Percentiles rank a stretch among this genome's conserved stretches.
These are phyloP conservation scores for Phalacrocorax brasilianus DNA, from an alignment of 2,113 vertebrate genomes.

Conservation along the genomic window DNA sequence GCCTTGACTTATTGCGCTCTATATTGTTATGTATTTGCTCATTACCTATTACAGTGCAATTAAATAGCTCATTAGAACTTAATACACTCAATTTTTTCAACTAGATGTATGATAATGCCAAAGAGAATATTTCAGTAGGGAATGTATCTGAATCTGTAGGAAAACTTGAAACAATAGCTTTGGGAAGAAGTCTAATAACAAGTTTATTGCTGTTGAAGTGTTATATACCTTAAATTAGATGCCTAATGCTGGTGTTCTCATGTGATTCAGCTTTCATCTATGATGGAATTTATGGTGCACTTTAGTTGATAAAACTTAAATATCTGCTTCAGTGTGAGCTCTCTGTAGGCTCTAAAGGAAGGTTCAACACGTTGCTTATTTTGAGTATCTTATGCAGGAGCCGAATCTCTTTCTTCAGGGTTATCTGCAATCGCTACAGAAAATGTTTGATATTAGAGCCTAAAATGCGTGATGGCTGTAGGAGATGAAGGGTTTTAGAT, in stretches of 20 bases:
- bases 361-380: neutral
- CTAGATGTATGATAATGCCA: neutral
- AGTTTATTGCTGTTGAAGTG: neutral
- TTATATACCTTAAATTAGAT: neutral
- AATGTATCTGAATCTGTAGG: neutral
- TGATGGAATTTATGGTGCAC: neutral
- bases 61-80: neutral
- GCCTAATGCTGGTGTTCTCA: neutral
- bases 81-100: neutral
- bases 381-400: neutral
- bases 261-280: neutral
- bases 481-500: neutral
- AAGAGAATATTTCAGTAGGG: neutral
- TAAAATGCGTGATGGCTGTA: neutral
- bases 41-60: neutral
- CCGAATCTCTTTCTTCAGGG: neutral
- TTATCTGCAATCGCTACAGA: neutral
- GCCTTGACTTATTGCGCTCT: neutral
- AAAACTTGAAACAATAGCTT: neutral
- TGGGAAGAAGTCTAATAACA: neutral
- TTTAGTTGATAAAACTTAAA: neutral
- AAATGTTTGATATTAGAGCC: neutral
- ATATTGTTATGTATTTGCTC: neutral
- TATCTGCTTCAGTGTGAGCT: neutral
- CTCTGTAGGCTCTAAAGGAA: neutral